A percentile compares a stretch with the other conserved stretches of the same genome.
Evolutionary conservation across 2,888 invertebrate genomes (phyloP).

Genomic region (Tromatobia lineatoria): DNA sequence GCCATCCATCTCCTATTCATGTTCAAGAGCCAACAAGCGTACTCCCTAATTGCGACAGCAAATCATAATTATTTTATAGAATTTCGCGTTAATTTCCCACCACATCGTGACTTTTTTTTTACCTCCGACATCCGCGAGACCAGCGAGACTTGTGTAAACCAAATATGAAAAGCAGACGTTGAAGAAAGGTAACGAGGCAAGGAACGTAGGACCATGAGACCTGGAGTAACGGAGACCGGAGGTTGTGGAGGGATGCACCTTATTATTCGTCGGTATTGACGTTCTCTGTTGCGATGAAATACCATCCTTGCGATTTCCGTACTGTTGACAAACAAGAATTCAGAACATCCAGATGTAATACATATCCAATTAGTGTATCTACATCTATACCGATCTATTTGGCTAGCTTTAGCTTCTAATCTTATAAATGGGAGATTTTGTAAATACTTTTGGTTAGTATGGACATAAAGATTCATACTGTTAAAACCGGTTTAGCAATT

Average conservation of each 20-base stretch:
- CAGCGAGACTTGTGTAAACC: background rate
- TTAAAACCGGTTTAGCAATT: too few relatives aligned
- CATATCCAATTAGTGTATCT: background rate
- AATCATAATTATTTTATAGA: slow-evolving; percentile 73
- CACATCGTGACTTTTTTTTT: background rate
- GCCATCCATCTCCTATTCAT: slow-evolving; percentile 68
- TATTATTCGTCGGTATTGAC: slow-evolving; percentile 11
- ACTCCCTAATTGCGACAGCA: slow-evolving; percentile 72
- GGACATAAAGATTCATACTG: too few relatives aligned
- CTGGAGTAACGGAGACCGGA: background rate
- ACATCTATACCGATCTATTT: background rate
- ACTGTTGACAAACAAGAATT: slow-evolving; percentile 16
- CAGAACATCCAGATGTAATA: background rate
- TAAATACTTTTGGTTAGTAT: background rate
- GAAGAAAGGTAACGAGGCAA: slow-evolving; percentile 30
- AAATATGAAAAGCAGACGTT: slow-evolving; percentile 9
- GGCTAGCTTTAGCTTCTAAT: background rate
- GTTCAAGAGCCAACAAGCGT: slow-evolving; percentile 73
- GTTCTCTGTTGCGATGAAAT: slow-evolving; percentile 10
- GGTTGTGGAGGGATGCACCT: background rate
- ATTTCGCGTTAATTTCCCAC: slow-evolving; percentile 70
- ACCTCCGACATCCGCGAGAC: background rate
- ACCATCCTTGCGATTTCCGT: background rate
- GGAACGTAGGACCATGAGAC: slow-evolving; percentile 3
- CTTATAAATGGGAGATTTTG: background rate